phyloP scores from a whole-genome alignment of 1,140 invertebrate genomes.

The Zaprionus kolodkinae region DNA sequence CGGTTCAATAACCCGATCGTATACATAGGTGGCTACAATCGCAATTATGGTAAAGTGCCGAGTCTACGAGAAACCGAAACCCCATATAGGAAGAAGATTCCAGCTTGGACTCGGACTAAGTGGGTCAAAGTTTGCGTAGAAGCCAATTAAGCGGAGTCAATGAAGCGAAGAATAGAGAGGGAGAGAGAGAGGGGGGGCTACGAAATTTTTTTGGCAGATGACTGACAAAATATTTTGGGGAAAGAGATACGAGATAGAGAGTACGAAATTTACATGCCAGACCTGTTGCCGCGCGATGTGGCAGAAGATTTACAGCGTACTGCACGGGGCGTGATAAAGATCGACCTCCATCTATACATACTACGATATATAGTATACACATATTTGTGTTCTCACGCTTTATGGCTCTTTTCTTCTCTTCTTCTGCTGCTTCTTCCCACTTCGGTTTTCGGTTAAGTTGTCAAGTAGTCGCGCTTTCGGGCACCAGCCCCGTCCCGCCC shows the following conservation, averaged over 20 bases:
- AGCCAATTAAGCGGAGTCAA: conserved; percentile 43
- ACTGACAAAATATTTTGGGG: conserved; percentile 54
- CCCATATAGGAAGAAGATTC: not conserved
- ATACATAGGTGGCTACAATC: not conserved
- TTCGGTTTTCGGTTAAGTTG: conserved; percentile 40
- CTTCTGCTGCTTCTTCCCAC: not conserved
- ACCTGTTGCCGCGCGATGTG: conserved; percentile 32
- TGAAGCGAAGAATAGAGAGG: conserved; percentile 18
- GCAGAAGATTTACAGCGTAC: conserved; percentile 49
- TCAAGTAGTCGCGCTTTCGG: conserved; percentile 35
- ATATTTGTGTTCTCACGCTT: conserved; percentile 54
- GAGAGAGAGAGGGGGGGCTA: conserved; percentile 2
- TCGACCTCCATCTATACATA: conserved; percentile 48
- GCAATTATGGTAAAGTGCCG: not conserved
- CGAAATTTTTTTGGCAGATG: conserved; percentile 42
- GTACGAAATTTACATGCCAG: conserved; percentile 50
- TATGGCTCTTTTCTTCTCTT: conserved; percentile 29
- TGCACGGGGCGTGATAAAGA: conserved; percentile 44
- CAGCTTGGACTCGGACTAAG: conserved; percentile 34
- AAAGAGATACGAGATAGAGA: conserved; percentile 2
- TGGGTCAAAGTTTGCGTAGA: conserved; percentile 59
- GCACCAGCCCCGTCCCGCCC: not conserved
- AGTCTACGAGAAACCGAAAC: not conserved
- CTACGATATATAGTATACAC: no score
- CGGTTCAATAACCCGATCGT: conserved; percentile 1